phyloP scores from a whole-genome alignment of 1,140 invertebrate genomes.

The Drosophila leontia region DNA sequence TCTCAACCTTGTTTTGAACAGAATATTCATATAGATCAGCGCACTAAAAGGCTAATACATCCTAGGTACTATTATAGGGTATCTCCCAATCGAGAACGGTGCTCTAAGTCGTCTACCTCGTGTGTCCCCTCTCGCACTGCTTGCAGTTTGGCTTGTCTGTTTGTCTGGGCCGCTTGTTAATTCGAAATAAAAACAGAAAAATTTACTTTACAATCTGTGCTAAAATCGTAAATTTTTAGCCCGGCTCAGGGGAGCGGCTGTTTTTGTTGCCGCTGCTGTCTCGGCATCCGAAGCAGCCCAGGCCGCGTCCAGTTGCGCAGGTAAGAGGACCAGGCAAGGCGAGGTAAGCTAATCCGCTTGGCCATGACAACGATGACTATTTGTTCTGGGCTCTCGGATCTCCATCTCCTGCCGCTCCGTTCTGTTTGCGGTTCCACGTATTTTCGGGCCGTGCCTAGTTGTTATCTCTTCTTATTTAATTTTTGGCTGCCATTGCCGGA shows the following conservation, averaged over 20 bases:
- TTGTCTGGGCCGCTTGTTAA: slow-evolving; percentile 73
- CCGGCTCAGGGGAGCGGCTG: slow-evolving; percentile 67
- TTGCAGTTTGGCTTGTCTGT: slow-evolving; percentile 34
- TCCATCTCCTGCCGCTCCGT: slow-evolving; percentile 23
- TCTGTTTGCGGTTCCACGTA: slow-evolving; percentile 73
- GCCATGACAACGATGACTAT: slow-evolving; percentile 65
- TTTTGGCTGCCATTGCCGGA: slow-evolving; percentile 69
- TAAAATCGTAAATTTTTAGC: slow-evolving; percentile 81
- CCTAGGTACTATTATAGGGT: background rate
- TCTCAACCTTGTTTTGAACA: background rate
- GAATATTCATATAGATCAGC: background rate
- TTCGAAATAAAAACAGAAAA: slow-evolving; percentile 83
- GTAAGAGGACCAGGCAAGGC: slow-evolving; percentile 30
- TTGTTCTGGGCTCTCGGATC: slow-evolving; percentile 62
- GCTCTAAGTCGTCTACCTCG: background rate
- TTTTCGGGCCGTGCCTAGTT: slow-evolving; percentile 68
- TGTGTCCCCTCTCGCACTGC: slow-evolving; percentile 19
- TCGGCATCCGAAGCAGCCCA: background rate
- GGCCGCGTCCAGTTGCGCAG: slow-evolving; percentile 29
- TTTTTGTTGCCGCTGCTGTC: slow-evolving; percentile 9
- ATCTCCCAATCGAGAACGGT: background rate
- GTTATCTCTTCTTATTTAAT: slow-evolving; percentile 82
- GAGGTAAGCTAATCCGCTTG: slow-evolving; percentile 74
- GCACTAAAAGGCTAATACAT: background rate
- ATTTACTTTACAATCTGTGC: slow-evolving; percentile 83